These are phyloP conservation scores for Etheostoma perlongum DNA, from an alignment of 2,797 vertebrate species.

Conservation along the genomic window DNA sequence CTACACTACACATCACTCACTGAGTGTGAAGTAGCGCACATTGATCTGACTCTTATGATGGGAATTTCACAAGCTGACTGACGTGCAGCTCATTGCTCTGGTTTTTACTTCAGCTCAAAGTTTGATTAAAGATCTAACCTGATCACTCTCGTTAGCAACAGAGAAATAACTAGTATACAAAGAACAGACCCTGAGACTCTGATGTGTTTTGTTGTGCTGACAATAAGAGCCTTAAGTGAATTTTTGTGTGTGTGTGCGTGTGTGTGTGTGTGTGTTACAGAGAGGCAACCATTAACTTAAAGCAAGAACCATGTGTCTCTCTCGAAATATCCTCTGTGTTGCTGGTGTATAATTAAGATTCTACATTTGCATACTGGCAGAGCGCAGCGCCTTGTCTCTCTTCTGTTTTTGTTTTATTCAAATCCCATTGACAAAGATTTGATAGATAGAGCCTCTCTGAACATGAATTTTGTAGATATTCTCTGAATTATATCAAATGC, in stretches of 20 bases:
- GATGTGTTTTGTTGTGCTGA: slow-evolving; percentile 50
- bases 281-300: slow-evolving; percentile 68
- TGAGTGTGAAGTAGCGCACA: slow-evolving; percentile 19
- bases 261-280: slow-evolving; percentile 39
- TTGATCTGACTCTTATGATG: slow-evolving; percentile 43
- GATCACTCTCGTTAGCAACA: slow-evolving; percentile 58
- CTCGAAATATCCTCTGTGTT: slow-evolving; percentile 66
- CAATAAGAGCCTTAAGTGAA: slow-evolving; percentile 46
- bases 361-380: slow-evolving; percentile 79
- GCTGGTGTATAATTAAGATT: slow-evolving; percentile 80
- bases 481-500: slow-evolving; percentile 62
- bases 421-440: slow-evolving; percentile 79
- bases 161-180: slow-evolving; percentile 53
- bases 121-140: slow-evolving; percentile 53
- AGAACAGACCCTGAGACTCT: slow-evolving; percentile 45
- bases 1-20: slow-evolving; percentile 19
- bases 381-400: slow-evolving; percentile 61
- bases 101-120: slow-evolving; percentile 38
- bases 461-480: slow-evolving; percentile 74
- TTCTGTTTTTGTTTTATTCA: slow-evolving; percentile 80
- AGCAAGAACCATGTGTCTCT: slow-evolving; percentile 70
- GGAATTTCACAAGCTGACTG: slow-evolving; percentile 32
- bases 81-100: slow-evolving; percentile 33
- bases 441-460: slow-evolving; percentile 75
- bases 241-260: slow-evolving; percentile 9